Evolutionary conservation across 2,797 vertebrate species (phyloP).

Genomic region (Harpagifer antarcticus): DNA sequence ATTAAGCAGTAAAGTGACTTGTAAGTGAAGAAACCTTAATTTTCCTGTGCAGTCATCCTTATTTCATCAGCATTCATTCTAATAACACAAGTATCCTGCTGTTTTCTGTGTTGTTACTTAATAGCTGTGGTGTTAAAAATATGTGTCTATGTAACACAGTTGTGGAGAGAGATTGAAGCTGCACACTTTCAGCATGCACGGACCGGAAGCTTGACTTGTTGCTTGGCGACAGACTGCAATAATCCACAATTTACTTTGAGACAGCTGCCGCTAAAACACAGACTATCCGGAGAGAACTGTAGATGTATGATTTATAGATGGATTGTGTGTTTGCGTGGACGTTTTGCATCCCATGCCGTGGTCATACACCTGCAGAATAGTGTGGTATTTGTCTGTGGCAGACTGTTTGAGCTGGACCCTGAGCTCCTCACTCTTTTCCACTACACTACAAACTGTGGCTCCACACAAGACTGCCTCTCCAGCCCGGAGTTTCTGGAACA

Average conservation of each 20-base stretch:
- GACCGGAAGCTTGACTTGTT: constrained; percentile 85
- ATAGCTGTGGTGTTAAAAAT: constrained; percentile 23
- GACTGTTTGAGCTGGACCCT: constrained; percentile 95
- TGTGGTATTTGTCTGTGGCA: constrained; percentile 75
- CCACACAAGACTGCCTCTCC: constrained; percentile 91
- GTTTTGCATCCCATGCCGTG: constrained; percentile 25
- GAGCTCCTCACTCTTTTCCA: constrained; percentile 91
- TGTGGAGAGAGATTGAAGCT: constrained; percentile 52
- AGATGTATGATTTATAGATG: constrained; percentile 45
- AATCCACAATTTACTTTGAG: constrained; percentile 80
- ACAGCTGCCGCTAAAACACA: constrained; percentile 70
- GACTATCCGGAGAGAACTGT: constrained; percentile 50
- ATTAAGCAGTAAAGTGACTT: constrained; percentile 19
- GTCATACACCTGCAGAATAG: constrained; percentile 49
- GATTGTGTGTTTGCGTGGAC: constrained; percentile 42
- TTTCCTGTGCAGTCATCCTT: constrained; percentile 5
- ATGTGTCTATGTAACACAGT: constrained; percentile 50
- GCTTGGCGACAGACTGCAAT: constrained; percentile 87
- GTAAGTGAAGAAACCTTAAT: constrained; percentile 24
- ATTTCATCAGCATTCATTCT: neutral
- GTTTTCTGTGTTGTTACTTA: constrained; percentile 25
- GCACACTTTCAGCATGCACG: constrained; percentile 69
- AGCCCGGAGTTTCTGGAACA: constrained; percentile 95
- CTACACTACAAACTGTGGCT: constrained; percentile 91
- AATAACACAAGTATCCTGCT: constrained; percentile 6